Evolutionary conservation across 2,888 invertebrate species (phyloP).

Genomic region (Sussaba pulchella): DNA sequence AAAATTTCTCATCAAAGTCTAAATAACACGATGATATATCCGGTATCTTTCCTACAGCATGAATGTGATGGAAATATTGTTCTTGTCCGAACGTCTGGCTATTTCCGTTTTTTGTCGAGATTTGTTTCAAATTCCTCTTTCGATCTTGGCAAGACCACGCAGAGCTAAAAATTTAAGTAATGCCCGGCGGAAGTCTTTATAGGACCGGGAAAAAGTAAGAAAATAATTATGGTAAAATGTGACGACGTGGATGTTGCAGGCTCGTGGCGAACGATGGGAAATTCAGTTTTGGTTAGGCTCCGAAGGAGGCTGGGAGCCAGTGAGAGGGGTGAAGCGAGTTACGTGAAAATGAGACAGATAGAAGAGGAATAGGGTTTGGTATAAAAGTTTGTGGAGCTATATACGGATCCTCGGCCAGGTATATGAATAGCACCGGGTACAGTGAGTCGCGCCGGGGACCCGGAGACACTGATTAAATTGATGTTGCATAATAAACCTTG

Average conservation of each 20-base stretch:
- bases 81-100: too few relatives aligned
- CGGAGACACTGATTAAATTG: constrained; percentile 69
- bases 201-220: not conserved
- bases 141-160: too few relatives aligned
- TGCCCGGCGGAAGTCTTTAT: too few relatives aligned
- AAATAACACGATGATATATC: not conserved
- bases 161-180: too few relatives aligned
- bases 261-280: not conserved
- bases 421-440: constrained; percentile 35
- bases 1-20: not conserved
- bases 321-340: constrained; percentile 23
- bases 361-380: constrained; percentile 32
- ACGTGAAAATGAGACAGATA: constrained; percentile 53
- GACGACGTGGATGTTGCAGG: not conserved
- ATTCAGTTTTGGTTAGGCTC: not conserved
- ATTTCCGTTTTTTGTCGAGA: too few relatives aligned
- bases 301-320: not conserved
- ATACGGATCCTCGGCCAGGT: not conserved
- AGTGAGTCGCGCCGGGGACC: constrained; percentile 10
- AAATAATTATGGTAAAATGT: constrained; percentile 41
- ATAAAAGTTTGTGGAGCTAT: constrained; percentile 55
- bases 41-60: too few relatives aligned
- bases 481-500: constrained; percentile 69
- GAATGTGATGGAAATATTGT: too few relatives aligned
- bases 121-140: too few relatives aligned